These are phyloP conservation scores for Luperina nickerlii DNA, from an alignment of 2,888 invertebrate genomes.

Conservation along the genomic window DNA sequence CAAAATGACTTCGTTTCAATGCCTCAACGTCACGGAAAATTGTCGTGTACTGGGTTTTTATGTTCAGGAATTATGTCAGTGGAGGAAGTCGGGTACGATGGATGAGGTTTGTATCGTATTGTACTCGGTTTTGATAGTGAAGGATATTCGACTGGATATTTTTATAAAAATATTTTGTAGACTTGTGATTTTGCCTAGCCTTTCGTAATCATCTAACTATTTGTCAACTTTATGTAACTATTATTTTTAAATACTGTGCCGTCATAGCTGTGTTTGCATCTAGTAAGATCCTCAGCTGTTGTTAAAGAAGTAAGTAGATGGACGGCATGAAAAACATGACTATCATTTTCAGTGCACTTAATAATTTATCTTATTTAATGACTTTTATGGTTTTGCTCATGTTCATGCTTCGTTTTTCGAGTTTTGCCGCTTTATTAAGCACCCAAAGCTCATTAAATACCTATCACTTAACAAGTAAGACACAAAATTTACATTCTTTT, in stretches of 20 bases:
- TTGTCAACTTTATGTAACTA: not conserved
- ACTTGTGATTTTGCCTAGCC: not conserved
- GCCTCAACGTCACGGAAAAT: slow-evolving; percentile 64
- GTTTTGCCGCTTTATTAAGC: not conserved
- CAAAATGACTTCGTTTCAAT: slow-evolving; percentile 80
- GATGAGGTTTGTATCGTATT: slow-evolving; percentile 35
- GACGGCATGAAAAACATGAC: not conserved
- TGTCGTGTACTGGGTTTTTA: slow-evolving; percentile 61
- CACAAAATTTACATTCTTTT: no score
- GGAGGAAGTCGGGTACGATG: slow-evolving; percentile 24
- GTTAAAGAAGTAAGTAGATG: no score
- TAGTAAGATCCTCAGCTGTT: not conserved
- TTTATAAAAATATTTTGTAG: not conserved
- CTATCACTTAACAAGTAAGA: not conserved
- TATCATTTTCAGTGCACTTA: not conserved
- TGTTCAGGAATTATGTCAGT: slow-evolving; percentile 56
- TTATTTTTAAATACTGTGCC: no score
- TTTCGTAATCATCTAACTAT: not conserved
- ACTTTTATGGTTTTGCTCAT: no score
- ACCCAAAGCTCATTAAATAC: not conserved
- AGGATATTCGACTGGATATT: not conserved
- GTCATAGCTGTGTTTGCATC: no score
- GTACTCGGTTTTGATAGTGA: slow-evolving; percentile 27
- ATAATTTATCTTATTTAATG: no score
- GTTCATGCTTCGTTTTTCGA: not conserved